Evolutionary conservation across 2,888 invertebrate species (phyloP), one percentile per base, ranked within the genome.

Genomic region (Drosophila dives): DNA sequence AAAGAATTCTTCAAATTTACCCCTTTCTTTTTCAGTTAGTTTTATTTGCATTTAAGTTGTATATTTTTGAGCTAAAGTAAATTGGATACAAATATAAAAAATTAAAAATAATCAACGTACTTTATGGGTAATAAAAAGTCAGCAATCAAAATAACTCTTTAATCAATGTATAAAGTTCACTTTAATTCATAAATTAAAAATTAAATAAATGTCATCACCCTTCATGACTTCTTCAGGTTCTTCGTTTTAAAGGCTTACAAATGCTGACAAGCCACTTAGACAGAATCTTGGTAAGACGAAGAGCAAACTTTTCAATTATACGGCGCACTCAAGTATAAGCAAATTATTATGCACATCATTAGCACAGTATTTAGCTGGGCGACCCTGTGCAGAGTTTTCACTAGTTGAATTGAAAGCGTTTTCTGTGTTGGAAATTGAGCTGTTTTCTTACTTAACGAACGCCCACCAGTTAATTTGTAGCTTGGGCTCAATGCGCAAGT

Each of bases 311-410:
- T 81, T 61, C 64, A 81, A 79, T 74, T 77, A 77, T 67, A 72
- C 54, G 64, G 59, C 50, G 78, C 74, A 66, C 74, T 70, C 68
- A 75, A 81, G 80, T 76, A 78, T 79, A 75, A 70, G 72, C 34
- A 74, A 82, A 86, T 80, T 86, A 80, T 81, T 86, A 81, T 90
- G 80, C 83, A 89, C 77, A 81, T 85, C 88, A 89, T 90, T 90
- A 83, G 78, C 76, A 77, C 65, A 66, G 78, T 81, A 88, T 86
- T 90, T 75, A 83, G 67, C 40, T 42, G 56, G 40, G 51, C 23
- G 33, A 40, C 59, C 12, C 45, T 53, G 29, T 36, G 36, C 61
- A 51, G 49, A 32, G 15, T 8, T 20, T 72, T 71, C 72, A 65
- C 65, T 71, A 78, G 72, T 73, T 67, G 74, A 84, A 70, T 81